Evolutionary conservation across 2,888 invertebrate genomes (phyloP).

Genomic region (Congeria kusceri): DNA sequence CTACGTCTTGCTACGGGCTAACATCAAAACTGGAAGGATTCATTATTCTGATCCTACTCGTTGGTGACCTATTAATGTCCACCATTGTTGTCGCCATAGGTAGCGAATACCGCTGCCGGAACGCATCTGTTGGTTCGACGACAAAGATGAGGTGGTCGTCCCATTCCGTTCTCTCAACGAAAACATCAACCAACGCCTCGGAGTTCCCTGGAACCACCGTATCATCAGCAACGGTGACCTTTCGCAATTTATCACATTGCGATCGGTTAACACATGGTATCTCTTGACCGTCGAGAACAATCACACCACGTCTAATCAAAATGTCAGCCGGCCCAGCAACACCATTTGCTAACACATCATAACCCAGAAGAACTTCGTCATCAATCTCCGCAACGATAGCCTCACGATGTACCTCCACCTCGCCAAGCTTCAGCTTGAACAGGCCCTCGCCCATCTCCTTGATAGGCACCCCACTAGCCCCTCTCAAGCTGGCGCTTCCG

Average conservation of each 20-base stretch:
- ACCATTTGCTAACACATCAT: not conserved
- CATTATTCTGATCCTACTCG: too few relatives aligned
- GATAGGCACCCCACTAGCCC: constrained; percentile 21
- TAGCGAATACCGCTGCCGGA: too few relatives aligned
- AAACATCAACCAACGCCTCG: constrained; percentile 10
- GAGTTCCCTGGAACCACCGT: constrained; percentile 12
- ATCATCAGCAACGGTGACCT: constrained; percentile 13
- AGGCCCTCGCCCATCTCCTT: not conserved
- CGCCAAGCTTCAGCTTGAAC: constrained; percentile 3
- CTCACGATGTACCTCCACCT: not conserved
- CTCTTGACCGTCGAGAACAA: not conserved
- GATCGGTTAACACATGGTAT: constrained; percentile 5
- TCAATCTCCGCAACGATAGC: constrained; percentile 21
- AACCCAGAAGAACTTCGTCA: constrained; percentile 18
- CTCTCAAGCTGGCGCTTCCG: constrained; percentile 8
- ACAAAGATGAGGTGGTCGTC: not conserved
- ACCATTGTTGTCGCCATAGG: too few relatives aligned
- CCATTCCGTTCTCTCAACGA: constrained; percentile 1
- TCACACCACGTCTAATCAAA: constrained; percentile 1
- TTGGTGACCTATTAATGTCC: too few relatives aligned
- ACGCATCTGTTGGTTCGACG: constrained; percentile 2
- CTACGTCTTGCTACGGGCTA: too few relatives aligned
- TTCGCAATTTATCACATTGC: not conserved
- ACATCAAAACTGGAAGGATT: too few relatives aligned
- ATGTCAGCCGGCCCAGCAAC: constrained; percentile 17